These are phyloP conservation scores for Eupithecia centaureata DNA, from an alignment of 2,888 invertebrate genomes.

Conservation along the genomic window DNA sequence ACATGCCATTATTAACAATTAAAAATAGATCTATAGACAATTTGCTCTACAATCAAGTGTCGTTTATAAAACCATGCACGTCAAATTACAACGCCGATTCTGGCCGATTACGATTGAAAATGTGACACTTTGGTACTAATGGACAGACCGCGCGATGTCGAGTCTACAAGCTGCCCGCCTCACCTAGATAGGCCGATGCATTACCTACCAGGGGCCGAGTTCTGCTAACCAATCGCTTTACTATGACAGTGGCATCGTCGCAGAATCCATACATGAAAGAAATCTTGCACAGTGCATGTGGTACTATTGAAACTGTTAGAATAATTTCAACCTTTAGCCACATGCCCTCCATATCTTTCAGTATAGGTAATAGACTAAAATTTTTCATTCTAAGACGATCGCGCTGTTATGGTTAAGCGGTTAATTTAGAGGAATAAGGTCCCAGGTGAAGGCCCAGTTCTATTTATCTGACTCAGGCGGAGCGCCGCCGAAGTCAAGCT, in stretches of 20 bases:
- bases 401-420: too few species aligned
- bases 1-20: constrained; percentile 55
- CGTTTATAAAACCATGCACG: constrained; percentile 43
- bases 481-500: constrained; percentile 85
- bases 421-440: too few species aligned
- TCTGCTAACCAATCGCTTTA: too few species aligned
- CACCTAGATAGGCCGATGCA: constrained; percentile 38
- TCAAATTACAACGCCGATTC: constrained; percentile 40
- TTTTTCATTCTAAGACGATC: too few species aligned
- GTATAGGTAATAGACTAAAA: too few species aligned
- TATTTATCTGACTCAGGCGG: constrained; percentile 78
- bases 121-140: constrained; percentile 62
- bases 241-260: too few species aligned
- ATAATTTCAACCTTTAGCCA: too few species aligned
- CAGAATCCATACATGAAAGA: too few species aligned
- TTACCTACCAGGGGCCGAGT: too few species aligned
- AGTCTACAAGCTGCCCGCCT: constrained; percentile 36
- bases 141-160: constrained; percentile 47
- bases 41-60: constrained; percentile 55
- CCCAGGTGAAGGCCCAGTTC: constrained; percentile 45
- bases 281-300: too few species aligned
- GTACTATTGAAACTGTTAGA: too few species aligned
- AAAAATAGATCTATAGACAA: constrained; percentile 52
- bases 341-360: too few species aligned
- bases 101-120: constrained; percentile 47